Percentiles rank a stretch among this genome's conserved stretches.
Conservation (phyloP, 2,113 vertebrate genomes). For the Otolemur garnettii region DNA sequence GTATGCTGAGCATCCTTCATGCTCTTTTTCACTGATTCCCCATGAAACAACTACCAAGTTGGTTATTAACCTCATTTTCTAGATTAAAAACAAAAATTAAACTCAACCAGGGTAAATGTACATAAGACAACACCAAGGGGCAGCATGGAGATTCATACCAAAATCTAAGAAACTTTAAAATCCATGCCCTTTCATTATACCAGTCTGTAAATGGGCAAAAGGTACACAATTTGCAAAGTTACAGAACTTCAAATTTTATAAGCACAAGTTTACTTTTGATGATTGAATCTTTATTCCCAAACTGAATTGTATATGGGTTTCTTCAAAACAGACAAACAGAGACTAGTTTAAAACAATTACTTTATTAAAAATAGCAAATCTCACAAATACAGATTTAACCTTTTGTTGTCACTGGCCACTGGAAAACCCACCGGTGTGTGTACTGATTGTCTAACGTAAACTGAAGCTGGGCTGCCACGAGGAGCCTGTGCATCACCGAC, state of each 20-base stretch:
- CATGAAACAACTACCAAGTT: background rate
- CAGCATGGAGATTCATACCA: background rate
- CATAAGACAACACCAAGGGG: background rate
- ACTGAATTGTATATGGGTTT: background rate
- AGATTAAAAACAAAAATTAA: background rate
- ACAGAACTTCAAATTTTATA: background rate
- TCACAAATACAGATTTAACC: slow-evolving; percentile 79
- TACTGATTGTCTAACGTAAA: slow-evolving; percentile 83
- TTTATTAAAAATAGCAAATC: slow-evolving; percentile 88
- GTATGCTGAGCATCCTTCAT: background rate
- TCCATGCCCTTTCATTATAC: background rate
- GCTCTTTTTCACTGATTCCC: background rate
- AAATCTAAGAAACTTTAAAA: background rate
- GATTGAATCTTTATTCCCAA: background rate
- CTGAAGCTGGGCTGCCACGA: slow-evolving; percentile 73
- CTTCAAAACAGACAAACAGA: slow-evolving; percentile 30
- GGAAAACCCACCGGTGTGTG: slow-evolving; percentile 55
- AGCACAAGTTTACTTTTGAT: background rate
- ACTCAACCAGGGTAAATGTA: background rate
- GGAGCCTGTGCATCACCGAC: slow-evolving; percentile 17
- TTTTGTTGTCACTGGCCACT: slow-evolving; percentile 73
- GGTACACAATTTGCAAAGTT: background rate
- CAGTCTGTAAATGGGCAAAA: background rate
- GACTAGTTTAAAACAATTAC: slow-evolving; percentile 75
- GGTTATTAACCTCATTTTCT: background rate